Base-by-base conservation (phyloP, 2,113 vertebrate genomes). In the Emydura subglobosa region DNA sequence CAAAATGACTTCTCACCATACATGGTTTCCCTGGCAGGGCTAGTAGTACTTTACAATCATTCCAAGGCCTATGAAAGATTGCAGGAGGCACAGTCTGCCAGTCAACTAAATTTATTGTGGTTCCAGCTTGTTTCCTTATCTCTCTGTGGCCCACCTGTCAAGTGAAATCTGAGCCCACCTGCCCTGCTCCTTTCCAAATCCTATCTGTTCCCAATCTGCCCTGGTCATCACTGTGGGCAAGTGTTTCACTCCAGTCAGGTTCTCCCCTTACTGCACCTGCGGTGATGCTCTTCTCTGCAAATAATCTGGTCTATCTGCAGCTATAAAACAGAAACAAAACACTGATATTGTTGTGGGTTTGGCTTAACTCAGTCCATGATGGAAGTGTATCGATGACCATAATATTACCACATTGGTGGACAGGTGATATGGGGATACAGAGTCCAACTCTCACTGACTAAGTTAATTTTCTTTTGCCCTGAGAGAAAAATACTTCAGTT, bases 371-470 rank as follows among this genome's bases (percentile, higher is more conserved):
- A 87, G 1, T 85, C 42, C 13, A n/a, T 59, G 29, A 0, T 42
- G 54, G 16, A 81, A 90, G 44, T 3, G 11, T 17, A 6, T 31
- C 74, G 89, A 90, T 44, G n/a, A 14, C 34, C 39, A 54, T 22
- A 49, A 25, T 54, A 91, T 3, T 12, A 79, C 65, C 76, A 90
- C 14, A 85, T 47, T 8, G 25, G 34, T 76, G 55, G 34, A 61
- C 4, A 65, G 44, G 10, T 86, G n/a, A 16, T 72, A 31, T 0
- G 86, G 3, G 5, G 39, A 91, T 39, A 86, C 0, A 0, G 59
- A 94, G 65, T 34, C 84, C 83, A 79, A 93, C 90, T 83, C 72
- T 87, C 93, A 50, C 39, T 82, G 82, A 76, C 49, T 57, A 68
- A 42, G 2, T 5, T 39, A 57, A 65, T 84, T 93, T 90, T 85